Evolutionary conservation across 2,888 invertebrate genomes (phyloP).

Genomic region (Himalopsyche tibetana): DNA sequence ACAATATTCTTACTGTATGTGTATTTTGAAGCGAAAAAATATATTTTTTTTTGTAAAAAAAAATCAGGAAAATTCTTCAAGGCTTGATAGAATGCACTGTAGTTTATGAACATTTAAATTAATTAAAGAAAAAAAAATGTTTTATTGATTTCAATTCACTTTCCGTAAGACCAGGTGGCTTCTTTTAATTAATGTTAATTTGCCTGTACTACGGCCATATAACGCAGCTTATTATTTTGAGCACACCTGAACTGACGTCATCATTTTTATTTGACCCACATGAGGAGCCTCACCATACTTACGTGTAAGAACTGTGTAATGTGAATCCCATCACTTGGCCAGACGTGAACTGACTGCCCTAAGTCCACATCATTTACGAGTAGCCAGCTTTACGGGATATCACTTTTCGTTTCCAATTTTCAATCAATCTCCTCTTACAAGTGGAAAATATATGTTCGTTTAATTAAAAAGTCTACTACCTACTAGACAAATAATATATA

Average conservation of each 20-base stretch:
- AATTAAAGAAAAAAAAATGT: too few species aligned
- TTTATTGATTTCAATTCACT: too few species aligned
- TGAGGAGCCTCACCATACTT: constrained; percentile 55
- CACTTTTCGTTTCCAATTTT: constrained; percentile 63
- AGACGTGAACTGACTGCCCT: constrained; percentile 56
- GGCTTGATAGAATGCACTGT: too few species aligned
- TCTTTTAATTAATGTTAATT: too few species aligned
- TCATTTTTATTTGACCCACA: constrained; percentile 49
- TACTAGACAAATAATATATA: too few species aligned
- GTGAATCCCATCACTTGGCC: constrained; percentile 57
- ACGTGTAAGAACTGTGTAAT: constrained; percentile 64
- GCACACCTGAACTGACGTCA: constrained; percentile 36
- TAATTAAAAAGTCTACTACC: not conserved
- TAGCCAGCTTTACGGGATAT: constrained; percentile 57
- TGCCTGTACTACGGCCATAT: too few species aligned
- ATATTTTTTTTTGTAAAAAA: too few species aligned
- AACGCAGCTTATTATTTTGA: not conserved
- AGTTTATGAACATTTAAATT: too few species aligned
- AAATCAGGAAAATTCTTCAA: too few species aligned
- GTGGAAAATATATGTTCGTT: constrained; percentile 28
- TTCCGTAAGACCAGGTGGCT: too few species aligned
- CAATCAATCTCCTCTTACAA: constrained; percentile 56
- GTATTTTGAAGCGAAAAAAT: too few species aligned
- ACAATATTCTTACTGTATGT: too few species aligned
- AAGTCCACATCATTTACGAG: constrained; percentile 59